phyloP scores from a whole-genome alignment of 2,113 vertebrate species.

The Xyrauchen texanus region DNA sequence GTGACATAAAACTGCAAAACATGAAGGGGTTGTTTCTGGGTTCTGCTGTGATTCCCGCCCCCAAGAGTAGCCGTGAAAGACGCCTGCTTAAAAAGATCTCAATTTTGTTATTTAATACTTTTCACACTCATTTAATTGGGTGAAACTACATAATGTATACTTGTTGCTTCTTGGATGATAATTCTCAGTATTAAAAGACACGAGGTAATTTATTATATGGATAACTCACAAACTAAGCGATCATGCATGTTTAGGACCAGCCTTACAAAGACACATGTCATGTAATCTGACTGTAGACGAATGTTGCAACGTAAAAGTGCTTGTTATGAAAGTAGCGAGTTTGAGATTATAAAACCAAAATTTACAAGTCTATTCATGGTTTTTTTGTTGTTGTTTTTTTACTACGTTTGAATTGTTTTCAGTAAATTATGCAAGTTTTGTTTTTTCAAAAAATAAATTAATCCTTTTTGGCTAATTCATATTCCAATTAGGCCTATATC shows the following conservation, averaged over 20 bases:
- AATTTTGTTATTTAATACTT: neutral
- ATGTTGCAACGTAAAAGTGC: neutral
- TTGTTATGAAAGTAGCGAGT: conserved; percentile 24
- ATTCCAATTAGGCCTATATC: too few species aligned
- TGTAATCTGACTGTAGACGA: neutral
- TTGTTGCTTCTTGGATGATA: neutral
- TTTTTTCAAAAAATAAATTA: too few species aligned
- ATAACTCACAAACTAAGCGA: neutral
- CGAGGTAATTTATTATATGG: neutral
- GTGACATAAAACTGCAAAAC: neutral
- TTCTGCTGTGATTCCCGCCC: conserved; percentile 38
- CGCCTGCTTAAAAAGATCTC: conserved; percentile 48
- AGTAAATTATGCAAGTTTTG: too few species aligned
- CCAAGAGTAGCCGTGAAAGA: accelerated
- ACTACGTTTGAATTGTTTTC: too few species aligned
- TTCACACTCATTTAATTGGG: neutral
- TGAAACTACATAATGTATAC: neutral
- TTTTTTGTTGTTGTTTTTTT: neutral
- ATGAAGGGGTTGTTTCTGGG: conserved; percentile 18
- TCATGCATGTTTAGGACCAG: neutral
- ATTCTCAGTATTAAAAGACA: neutral
- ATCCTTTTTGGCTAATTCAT: too few species aligned
- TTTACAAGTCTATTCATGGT: too few species aligned
- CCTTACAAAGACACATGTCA: neutral
- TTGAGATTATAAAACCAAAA: neutral